These are phyloP conservation scores for Semnornis frantzii DNA, from an alignment of 2,113 vertebrate genomes.

Conservation along the genomic window DNA sequence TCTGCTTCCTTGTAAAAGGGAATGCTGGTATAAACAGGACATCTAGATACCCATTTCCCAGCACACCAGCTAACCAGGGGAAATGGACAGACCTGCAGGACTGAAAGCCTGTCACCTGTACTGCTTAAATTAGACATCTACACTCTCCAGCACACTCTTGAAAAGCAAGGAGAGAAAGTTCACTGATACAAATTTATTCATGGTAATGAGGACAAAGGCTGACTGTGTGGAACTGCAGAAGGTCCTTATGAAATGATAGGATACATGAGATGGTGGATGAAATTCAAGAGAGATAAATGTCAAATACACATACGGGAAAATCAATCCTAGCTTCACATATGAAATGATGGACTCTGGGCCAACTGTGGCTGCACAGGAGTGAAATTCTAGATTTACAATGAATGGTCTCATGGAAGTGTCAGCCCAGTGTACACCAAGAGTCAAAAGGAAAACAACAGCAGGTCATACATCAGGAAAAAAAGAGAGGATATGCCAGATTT, in stretches of 20 bases:
- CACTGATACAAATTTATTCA: neutral
- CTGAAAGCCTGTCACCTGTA: neutral
- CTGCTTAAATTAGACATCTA: neutral
- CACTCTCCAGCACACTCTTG: neutral
- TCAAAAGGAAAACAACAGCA: neutral
- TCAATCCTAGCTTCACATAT: neutral
- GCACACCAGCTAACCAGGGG: neutral
- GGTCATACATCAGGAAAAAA: neutral
- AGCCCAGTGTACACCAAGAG: neutral
- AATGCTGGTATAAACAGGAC: neutral
- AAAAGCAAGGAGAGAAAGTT: neutral
- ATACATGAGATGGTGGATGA: slow-evolving; percentile 34
- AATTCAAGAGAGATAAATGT: slow-evolving; percentile 54
- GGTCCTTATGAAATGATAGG: slow-evolving; percentile 23
- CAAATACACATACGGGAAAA: slow-evolving; percentile 32
- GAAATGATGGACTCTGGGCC: slow-evolving; percentile 24
- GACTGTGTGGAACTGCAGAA: slow-evolving; percentile 30
- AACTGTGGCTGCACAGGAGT: neutral
- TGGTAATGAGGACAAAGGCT: slow-evolving; percentile 38
- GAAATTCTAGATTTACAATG: neutral
- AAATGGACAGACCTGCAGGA: neutral
- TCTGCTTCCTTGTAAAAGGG: neutral
- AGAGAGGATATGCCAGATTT: neutral
- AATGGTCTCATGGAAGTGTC: slow-evolving; percentile 3
- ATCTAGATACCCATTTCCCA: neutral